Base-by-base conservation (phyloP, 1,140 invertebrate species). In the Tetragonula clypearis region DNA sequence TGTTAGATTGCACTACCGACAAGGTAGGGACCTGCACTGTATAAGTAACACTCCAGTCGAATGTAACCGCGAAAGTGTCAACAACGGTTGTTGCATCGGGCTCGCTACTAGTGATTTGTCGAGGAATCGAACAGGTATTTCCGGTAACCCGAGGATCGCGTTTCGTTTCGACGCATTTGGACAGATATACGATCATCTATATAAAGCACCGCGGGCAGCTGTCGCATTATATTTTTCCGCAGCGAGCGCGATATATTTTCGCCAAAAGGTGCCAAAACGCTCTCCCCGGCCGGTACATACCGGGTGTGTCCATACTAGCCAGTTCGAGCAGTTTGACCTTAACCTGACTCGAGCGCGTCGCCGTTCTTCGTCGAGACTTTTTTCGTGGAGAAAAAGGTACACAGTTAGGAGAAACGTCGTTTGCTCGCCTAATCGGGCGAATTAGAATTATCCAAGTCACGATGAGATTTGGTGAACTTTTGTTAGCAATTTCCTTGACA, bases 181-280 rank as follows among this genome's bases (percentile, higher is more conserved):
- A 21, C 75, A 84, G 75, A 65, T 84, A 78, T 66, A 56, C 72
- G 80, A n/a, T 41, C 23, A 14, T 15, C 82, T 81, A 75, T 73
- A 35, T 76, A 80, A 77, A 73, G n/a, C 26, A 9, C n/a, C 35
- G 35, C 35, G 35, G 35, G 1, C 23, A 30, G 60, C 6, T 21
- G 79, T 80, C 84, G 88, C 77, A 69, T 89, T 78, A 83, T 73
- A 89, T 89, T 84, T 89, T 89, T 89, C 87, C 86, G 88, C 88
- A 86, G 81, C 69, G 87, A 66, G 78, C 56, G 65, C 82, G 76
- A 65, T 84, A 77, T 68, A 56, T 88, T 66, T 73, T 87, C 55
- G 35, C 65, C 30, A n/a, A n/a, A n/a, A n/a, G 68, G 19, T 65
- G 79, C 65, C 85, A 68, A 87, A 85, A 87, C 58, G 78, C 79